Percentiles rank a stretch among this genome's conserved stretches.
Conservation (phyloP, 2,797 vertebrate genomes). For the Alouatta caraya region DNA sequence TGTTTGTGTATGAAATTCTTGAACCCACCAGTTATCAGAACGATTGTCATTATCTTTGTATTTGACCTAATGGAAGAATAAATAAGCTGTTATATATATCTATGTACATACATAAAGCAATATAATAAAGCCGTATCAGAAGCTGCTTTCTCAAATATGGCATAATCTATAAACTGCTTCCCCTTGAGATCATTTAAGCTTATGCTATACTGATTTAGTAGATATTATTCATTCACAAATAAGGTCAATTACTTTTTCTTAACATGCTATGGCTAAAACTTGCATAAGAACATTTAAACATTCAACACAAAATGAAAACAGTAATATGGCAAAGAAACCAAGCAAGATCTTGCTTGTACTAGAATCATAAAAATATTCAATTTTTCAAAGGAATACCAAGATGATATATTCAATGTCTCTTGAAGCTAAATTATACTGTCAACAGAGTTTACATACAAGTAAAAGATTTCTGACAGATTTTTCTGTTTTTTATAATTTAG, state of each 20-base stretch:
- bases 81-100: background rate
- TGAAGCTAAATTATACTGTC: background rate
- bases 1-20: conserved; percentile 44
- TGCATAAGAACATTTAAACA: background rate
- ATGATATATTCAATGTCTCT: background rate
- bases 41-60: conserved; percentile 50
- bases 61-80: conserved; percentile 70
- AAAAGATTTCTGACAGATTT: background rate
- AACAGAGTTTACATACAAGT: background rate
- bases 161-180: background rate
- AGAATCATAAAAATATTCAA: background rate
- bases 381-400: background rate
- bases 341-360: background rate
- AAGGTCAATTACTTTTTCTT: background rate
- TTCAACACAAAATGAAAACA: background rate
- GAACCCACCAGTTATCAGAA: conserved; percentile 67
- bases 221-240: background rate
- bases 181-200: background rate
- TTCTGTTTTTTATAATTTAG: background rate
- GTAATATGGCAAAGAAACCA: background rate
- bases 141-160: conserved; percentile 13
- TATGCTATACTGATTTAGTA: background rate
- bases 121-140: background rate
- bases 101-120: background rate
- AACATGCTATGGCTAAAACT: background rate